Evolutionary conservation across 2,113 vertebrate species (phyloP).

Genomic region (Protomyctophum bolini): DNA sequence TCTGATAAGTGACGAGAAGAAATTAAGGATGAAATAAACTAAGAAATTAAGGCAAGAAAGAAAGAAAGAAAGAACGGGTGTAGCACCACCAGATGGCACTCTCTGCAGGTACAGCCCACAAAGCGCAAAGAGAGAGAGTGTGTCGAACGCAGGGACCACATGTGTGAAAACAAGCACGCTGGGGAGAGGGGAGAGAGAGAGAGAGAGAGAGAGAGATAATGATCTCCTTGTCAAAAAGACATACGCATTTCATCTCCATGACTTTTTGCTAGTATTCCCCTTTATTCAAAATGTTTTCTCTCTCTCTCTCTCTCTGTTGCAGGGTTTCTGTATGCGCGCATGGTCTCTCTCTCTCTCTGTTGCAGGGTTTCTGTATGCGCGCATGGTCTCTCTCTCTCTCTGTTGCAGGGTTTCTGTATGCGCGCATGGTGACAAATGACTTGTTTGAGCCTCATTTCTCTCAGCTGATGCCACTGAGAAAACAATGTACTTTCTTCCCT

Average conservation of each 20-base stretch:
- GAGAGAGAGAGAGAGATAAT: conserved; percentile 27
- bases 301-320: conserved; percentile 1
- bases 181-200: too few species aligned
- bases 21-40: too few species aligned
- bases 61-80: neutral
- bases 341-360: neutral
- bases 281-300: neutral
- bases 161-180: too few species aligned
- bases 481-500: conserved; percentile 22
- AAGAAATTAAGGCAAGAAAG: too few species aligned
- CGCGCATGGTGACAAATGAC: conserved; percentile 30
- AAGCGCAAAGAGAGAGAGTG: too few species aligned
- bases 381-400: neutral
- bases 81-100: conserved; percentile 14
- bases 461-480: conserved; percentile 10
- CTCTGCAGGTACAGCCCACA: neutral
- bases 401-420: conserved; percentile 4
- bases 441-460: conserved; percentile 15
- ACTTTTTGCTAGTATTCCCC: neutral
- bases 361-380: conserved; percentile 5
- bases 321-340: too few species aligned
- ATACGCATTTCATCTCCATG: neutral
- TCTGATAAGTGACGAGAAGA: neutral
- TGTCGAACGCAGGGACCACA: too few species aligned
- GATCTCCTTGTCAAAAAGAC: conserved; percentile 22